A percentile compares a stretch with the other conserved stretches of the same genome.
phyloP scores from a whole-genome alignment of 2,113 vertebrate species.

The Sylvicapra grimmia region DNA sequence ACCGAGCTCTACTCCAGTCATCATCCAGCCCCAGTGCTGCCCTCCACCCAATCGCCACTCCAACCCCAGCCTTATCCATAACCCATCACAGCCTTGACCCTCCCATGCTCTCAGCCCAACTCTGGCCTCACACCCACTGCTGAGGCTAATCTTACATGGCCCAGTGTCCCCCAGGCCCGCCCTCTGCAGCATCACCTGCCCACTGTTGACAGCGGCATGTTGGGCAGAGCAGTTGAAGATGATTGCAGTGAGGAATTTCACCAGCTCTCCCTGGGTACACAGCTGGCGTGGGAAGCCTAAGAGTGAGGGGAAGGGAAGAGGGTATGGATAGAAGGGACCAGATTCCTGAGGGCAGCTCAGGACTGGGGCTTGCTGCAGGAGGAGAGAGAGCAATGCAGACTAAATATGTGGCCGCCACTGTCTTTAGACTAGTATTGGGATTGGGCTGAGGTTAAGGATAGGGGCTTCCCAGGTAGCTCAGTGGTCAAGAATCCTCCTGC shows the following conservation, averaged over 20 bases:
- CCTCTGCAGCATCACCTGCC: constrained; percentile 77
- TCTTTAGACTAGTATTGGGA: not conserved
- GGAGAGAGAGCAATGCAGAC: not conserved
- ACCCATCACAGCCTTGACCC: not conserved
- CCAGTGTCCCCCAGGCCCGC: not conserved
- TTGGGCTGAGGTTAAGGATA: not conserved
- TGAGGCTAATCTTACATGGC: not conserved
- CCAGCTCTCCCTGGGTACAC: constrained; percentile 73
- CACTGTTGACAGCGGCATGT: constrained; percentile 85
- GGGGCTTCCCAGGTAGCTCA: not conserved
- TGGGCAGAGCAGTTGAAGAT: constrained; percentile 84
- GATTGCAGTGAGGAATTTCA: constrained; percentile 84
- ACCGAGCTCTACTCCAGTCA: not conserved
- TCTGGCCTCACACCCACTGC: not conserved
- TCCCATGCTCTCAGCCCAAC: not conserved
- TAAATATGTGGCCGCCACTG: not conserved
- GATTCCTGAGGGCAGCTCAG: not conserved
- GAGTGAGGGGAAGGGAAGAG: not conserved
- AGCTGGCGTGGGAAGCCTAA: constrained; percentile 80
- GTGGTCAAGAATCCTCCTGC: not conserved
- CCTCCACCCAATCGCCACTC: not conserved
- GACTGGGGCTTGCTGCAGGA: not conserved
- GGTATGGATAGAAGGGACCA: not conserved
- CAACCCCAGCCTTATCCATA: not conserved
- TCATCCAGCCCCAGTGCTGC: not conserved